Conservation (phyloP, 1,140 invertebrate genomes). For the Cydia fagiglandana region DNA sequence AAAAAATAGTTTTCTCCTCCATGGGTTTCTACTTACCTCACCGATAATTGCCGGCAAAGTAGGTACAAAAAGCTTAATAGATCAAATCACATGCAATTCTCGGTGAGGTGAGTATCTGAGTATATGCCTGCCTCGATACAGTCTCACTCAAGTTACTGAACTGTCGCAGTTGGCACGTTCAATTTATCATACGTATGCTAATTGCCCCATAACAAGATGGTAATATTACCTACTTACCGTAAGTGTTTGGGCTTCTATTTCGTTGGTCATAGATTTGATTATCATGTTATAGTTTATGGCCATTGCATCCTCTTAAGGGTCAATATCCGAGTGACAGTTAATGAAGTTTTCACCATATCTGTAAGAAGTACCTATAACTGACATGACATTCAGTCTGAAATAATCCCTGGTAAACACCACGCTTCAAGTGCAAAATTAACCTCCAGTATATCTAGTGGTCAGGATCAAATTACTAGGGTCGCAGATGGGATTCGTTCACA, state of each 20-base stretch:
- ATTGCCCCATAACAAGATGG: neutral
- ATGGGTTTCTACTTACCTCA: neutral
- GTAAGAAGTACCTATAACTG: neutral
- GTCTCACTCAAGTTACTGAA: neutral
- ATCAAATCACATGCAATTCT: no score
- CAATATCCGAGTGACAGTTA: constrained; percentile 12
- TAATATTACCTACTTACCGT: neutral
- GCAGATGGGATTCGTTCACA: no score
- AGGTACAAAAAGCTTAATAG: no score
- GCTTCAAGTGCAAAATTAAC: no score
- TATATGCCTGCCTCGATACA: no score
- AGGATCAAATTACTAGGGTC: neutral
- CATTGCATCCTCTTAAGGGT: neutral
- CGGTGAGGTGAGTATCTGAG: no score
- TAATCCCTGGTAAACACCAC: no score
- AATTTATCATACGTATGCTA: constrained; percentile 3
- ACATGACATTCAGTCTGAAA: neutral
- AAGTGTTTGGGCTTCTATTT: neutral
- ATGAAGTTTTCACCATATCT: neutral
- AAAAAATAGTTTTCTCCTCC: neutral
- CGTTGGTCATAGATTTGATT: neutral
- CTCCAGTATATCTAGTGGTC: neutral
- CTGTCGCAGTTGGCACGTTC: neutral
- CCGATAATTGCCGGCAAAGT: no score
- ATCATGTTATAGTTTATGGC: neutral